Evolutionary conservation across 2,113 vertebrate genomes (phyloP).

Genomic region (Lethenteron reissneri): DNA sequence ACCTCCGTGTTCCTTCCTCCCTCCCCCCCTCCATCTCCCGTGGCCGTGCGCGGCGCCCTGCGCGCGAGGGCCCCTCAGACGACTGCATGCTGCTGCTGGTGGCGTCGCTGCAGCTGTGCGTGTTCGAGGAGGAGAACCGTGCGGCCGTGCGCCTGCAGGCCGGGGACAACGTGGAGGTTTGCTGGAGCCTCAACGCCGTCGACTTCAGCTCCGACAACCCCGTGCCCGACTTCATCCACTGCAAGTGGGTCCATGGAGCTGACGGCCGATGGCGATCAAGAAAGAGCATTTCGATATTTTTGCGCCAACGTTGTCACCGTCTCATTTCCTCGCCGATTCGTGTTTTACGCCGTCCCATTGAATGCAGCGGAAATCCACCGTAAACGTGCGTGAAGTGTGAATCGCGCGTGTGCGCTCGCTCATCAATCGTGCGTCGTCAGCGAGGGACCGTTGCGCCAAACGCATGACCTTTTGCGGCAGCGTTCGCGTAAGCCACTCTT

Average conservation of each 20-base stretch:
- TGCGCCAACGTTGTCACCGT: too few species aligned
- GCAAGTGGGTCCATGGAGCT: slow-evolving; percentile 21
- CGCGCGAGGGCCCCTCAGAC: slow-evolving; percentile 15
- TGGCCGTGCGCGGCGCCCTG: background rate
- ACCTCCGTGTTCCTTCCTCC: background rate
- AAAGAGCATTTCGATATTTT: too few species aligned
- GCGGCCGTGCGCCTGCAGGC: slow-evolving; percentile 17
- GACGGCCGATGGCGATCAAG: too few species aligned
- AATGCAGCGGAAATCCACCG: too few species aligned
- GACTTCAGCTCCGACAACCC: slow-evolving; percentile 24
- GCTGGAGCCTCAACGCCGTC: slow-evolving; percentile 21
- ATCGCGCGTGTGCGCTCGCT: too few species aligned
- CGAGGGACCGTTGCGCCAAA: too few species aligned
- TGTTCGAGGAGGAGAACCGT: slow-evolving; percentile 32
- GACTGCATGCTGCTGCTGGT: slow-evolving; percentile 32
- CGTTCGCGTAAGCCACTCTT: too few species aligned
- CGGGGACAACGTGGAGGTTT: slow-evolving; percentile 28
- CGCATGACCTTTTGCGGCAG: too few species aligned
- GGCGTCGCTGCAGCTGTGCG: slow-evolving; percentile 34
- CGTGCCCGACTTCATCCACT: slow-evolving; percentile 27
- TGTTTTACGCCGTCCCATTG: too few species aligned
- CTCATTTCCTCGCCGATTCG: too few species aligned
- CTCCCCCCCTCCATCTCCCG: background rate
- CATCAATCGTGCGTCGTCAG: too few species aligned
- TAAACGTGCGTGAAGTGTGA: too few species aligned